A percentile compares a stretch with the other conserved stretches of the same genome.
phyloP scores from a whole-genome alignment of 2,113 vertebrate species.

The Manacus vitellinus region DNA sequence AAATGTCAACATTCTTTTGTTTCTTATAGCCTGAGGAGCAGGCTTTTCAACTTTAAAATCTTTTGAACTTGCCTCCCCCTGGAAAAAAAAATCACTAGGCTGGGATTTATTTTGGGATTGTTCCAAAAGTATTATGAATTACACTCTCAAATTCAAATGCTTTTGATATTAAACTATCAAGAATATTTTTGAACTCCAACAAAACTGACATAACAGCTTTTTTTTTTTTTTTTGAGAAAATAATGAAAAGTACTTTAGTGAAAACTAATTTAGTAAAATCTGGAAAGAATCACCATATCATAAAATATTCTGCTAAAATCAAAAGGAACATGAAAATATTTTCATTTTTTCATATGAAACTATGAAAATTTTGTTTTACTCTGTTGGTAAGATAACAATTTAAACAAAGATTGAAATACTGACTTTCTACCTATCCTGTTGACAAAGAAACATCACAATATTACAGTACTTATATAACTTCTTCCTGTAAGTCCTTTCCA shows the following conservation, averaged over 20 bases:
- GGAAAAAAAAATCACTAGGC: background rate
- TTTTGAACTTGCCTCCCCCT: background rate
- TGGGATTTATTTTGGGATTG: background rate
- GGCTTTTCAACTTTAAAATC: background rate
- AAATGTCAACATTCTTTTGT: background rate
- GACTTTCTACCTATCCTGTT: background rate
- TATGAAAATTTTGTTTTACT: background rate
- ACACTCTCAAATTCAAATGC: background rate
- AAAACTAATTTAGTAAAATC: background rate
- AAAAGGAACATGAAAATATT: background rate
- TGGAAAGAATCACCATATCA: background rate
- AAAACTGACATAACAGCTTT: background rate
- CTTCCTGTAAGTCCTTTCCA: background rate
- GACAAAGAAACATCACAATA: background rate
- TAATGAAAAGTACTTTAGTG: background rate
- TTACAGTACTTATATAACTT: background rate
- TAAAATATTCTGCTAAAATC: background rate
- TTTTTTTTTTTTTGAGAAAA: background rate
- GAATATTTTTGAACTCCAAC: background rate
- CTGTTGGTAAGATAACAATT: background rate
- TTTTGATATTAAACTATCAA: constrained; percentile 14
- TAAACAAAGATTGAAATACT: background rate
- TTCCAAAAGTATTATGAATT: background rate
- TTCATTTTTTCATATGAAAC: background rate
- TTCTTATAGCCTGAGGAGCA: background rate